Conservation (phyloP, 2,113 vertebrate genomes). For the Hippocampus comes region DNA sequence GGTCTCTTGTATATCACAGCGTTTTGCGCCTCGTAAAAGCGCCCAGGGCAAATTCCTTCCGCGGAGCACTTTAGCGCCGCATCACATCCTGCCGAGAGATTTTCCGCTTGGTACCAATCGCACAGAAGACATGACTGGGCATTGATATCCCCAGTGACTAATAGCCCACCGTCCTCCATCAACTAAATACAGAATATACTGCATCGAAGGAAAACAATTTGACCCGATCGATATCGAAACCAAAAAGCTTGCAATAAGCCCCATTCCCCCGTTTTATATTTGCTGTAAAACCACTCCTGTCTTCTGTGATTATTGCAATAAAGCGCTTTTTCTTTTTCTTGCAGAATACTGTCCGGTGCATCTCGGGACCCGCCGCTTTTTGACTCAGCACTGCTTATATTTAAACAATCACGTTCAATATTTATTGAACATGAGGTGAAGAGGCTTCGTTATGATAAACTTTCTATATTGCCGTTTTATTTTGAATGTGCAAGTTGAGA, state of each 20-base stretch:
- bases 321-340: neutral
- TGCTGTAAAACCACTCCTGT: neutral
- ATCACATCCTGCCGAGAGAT: neutral
- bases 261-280: neutral
- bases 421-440: too few species aligned
- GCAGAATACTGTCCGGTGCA: neutral
- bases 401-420: too few species aligned
- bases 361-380: neutral
- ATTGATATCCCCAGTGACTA: neutral
- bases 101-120: neutral
- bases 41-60: slow-evolving; percentile 27
- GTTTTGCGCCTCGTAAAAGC: slow-evolving; percentile 42
- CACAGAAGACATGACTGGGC: neutral
- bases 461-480: too few species aligned
- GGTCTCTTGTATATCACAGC: slow-evolving; percentile 24
- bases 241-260: neutral
- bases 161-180: neutral
- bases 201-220: neutral
- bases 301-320: neutral
- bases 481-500: too few species aligned
- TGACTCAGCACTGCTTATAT: neutral
- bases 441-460: too few species aligned
- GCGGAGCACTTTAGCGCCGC: neutral
- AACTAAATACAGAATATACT: neutral
- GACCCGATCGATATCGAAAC: neutral